Conservation (phyloP, 2,113 vertebrate genomes). For the Dasypus novemcinctus region DNA sequence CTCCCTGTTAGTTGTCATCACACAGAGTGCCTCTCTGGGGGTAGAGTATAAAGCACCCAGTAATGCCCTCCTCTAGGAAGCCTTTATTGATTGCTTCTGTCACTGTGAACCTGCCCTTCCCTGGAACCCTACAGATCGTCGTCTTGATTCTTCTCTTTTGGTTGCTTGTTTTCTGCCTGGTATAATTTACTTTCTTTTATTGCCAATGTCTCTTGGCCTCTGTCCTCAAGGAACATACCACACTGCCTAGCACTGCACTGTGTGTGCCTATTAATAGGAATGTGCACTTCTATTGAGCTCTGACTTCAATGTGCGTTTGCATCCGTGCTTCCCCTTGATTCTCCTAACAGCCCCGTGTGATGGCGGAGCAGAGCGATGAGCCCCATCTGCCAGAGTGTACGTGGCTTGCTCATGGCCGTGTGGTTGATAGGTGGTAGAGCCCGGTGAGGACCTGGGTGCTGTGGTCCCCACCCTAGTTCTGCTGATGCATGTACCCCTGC, state of each 20-base stretch:
- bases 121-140: not conserved
- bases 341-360: not conserved
- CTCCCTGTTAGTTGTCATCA: no score
- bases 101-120: not conserved
- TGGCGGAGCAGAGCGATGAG: not conserved
- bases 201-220: constrained; percentile 7
- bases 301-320: not conserved
- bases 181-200: constrained; percentile 4
- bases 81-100: not conserved
- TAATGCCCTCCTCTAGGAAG: not conserved
- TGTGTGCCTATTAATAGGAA: constrained; percentile 4
- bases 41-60: not conserved
- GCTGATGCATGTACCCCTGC: not conserved
- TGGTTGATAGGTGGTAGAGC: not conserved
- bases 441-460: not conserved
- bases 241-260: not conserved
- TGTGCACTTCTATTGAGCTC: not conserved
- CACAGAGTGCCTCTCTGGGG: not conserved
- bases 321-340: not conserved
- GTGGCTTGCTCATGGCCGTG: not conserved
- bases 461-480: no score
- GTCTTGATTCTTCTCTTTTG: not conserved
- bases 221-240: constrained; percentile 16
- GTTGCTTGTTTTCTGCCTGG: constrained; percentile 16
- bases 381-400: not conserved